phyloP scores from a whole-genome alignment of 2,113 vertebrate species.

The Coreoperca whiteheadi region DNA sequence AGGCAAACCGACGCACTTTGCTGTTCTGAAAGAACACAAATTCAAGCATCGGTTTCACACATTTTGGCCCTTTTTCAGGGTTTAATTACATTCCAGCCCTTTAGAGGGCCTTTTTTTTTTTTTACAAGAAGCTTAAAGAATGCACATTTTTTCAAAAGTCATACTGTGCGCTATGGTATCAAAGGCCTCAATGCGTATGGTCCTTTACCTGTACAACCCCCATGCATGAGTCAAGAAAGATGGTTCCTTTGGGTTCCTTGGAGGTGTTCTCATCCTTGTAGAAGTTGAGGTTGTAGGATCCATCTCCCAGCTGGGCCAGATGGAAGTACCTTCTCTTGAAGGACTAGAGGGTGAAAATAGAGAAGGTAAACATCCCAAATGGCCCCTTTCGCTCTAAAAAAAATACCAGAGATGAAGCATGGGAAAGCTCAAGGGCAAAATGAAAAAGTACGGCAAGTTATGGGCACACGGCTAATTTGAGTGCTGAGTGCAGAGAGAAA shows the following conservation, averaged over 20 bases:
- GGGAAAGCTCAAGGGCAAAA: constrained; percentile 53
- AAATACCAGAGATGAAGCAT: constrained; percentile 46
- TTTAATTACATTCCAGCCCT: not conserved
- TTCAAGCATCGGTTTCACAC: not conserved
- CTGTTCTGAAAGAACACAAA: constrained; percentile 86
- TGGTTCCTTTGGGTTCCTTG: constrained; percentile 99
- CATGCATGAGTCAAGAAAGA: constrained; percentile 99
- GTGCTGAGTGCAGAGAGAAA: constrained; percentile 4
- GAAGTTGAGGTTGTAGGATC: constrained; percentile 99
- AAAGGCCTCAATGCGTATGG: not conserved
- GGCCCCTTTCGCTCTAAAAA: constrained; percentile 59
- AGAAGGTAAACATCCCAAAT: constrained; percentile 33
- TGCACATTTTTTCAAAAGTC: not conserved
- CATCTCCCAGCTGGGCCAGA: constrained; percentile 95
- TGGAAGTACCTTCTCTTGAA: constrained; percentile 99
- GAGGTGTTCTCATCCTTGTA: constrained; percentile 99
- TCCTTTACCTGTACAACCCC: constrained; percentile 94
- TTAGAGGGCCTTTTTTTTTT: not conserved
- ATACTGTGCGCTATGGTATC: not conserved
- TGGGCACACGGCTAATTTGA: constrained; percentile 2
- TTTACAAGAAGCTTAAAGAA: not conserved
- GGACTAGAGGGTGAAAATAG: constrained; percentile 84
- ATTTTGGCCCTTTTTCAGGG: not conserved
- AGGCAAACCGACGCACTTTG: constrained; percentile 95
- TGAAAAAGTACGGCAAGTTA: constrained; percentile 2